Evolutionary conservation across 2,797 vertebrate genomes (phyloP), one percentile per base, ranked within the genome.

Genomic region (Sebastes variabilis): DNA sequence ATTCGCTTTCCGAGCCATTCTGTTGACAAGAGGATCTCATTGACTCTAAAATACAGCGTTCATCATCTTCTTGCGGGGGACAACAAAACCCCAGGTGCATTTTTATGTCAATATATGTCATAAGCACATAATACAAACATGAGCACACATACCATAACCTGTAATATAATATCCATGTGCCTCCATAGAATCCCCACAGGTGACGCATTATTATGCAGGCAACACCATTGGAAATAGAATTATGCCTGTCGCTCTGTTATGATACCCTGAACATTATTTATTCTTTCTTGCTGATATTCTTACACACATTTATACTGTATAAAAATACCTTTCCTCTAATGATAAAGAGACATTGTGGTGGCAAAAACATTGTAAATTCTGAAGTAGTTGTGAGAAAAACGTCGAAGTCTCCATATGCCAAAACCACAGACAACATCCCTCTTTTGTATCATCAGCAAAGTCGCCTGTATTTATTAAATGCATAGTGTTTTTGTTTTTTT

Each of bases 401-500:
- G 2, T 25, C 27, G 2, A 75, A 30, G 66, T 72, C 11, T 27
- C n/a, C 29, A 22, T 18, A 55, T 72, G 22, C 14, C 70, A 68
- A 75, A 68, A 72, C 16, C 38, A 72, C 46, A 74, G 58, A 77
- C 55, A 38, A 34, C 4, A 8, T 74, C 55, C 49, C n/a, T 66
- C 24, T 68, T 68, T 79, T 80, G 70, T 82, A 81, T 87, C 77
- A 82, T 75, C 85, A 77, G 66, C 62, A 73, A 68, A 81, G 71
- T 80, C 3, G 18, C 72, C 70, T 66, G 74, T 81, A 82, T 91
- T 90, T 90, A 87, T 77, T 68, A 87, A 59, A 87, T 77, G 73
- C 86, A 89, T 77, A 60, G 72, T 84, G 87, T 13, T 14, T 89
- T 79, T 90, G 79, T 88, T 66, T 84, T 89, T 79, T 89, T 87